Conservation (phyloP, 2,113 vertebrate genomes). For the Notothenia rossii region DNA sequence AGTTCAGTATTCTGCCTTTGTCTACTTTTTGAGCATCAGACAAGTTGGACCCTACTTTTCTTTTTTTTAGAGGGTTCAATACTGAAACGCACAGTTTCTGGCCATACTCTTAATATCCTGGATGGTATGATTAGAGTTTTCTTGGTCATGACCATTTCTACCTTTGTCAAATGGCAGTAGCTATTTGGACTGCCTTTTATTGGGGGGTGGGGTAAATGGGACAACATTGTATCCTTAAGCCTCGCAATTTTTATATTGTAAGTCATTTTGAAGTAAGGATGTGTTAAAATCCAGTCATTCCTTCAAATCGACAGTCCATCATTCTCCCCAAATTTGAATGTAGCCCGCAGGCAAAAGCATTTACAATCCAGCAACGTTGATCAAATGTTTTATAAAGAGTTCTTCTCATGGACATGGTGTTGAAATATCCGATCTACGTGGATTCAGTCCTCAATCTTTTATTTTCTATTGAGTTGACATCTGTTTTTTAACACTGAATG, state of each 20-base stretch:
- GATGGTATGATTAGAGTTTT: constrained; percentile 55
- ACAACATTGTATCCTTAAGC: constrained; percentile 53
- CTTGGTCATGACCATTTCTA: constrained; percentile 78
- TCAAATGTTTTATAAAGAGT: constrained; percentile 47
- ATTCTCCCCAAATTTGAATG: constrained; percentile 67
- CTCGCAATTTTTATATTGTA: constrained; percentile 55
- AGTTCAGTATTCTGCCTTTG: constrained; percentile 82
- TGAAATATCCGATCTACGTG: constrained; percentile 34
- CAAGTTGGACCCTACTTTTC: constrained; percentile 60
- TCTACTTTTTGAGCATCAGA: constrained; percentile 45
- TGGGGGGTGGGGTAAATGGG: constrained; percentile 38
- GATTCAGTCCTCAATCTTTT: constrained; percentile 40
- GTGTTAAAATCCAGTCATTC: constrained; percentile 58
- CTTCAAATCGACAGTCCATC: constrained; percentile 59
- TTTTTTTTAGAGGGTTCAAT: constrained; percentile 68
- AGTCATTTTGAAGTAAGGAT: constrained; percentile 65
- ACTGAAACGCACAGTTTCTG: constrained; percentile 69
- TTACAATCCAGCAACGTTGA: constrained; percentile 61
- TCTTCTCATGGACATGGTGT: constrained; percentile 41
- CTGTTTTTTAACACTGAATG: constrained; percentile 63
- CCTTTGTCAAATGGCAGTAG: constrained; percentile 59
- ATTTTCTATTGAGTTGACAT: constrained; percentile 19
- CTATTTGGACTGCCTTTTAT: constrained; percentile 72
- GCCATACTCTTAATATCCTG: constrained; percentile 59
- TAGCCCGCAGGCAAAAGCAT: constrained; percentile 70